These are phyloP conservation scores for Otocyon megalotis DNA, from an alignment of 2,113 vertebrate species.

Conservation along the genomic window DNA sequence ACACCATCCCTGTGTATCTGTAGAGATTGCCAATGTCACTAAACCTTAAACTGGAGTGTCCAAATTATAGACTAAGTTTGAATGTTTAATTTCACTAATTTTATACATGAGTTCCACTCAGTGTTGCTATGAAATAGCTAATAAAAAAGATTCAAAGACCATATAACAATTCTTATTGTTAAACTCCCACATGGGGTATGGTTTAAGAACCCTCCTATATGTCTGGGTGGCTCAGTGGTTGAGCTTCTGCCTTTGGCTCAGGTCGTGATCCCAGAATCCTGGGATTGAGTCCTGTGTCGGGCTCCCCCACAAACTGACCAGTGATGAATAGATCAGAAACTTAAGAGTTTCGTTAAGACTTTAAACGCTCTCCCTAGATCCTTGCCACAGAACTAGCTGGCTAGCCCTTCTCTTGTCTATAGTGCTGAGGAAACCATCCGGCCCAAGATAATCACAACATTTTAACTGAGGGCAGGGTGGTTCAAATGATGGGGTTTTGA, in stretches of 20 bases:
- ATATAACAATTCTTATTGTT: neutral
- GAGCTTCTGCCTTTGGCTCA: too few relatives aligned
- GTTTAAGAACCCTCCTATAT: neutral
- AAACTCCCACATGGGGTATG: neutral
- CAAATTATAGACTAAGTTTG: constrained; percentile 30
- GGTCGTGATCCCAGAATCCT: too few relatives aligned
- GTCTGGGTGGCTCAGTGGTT: too few relatives aligned
- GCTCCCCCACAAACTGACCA: neutral
- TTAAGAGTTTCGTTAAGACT: neutral
- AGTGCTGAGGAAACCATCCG: neutral
- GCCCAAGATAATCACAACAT: neutral
- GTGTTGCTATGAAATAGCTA: neutral
- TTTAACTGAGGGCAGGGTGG: neutral
- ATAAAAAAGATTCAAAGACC: neutral
- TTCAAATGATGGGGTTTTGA: neutral
- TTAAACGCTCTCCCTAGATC: neutral
- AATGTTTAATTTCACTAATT: neutral
- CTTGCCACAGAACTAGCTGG: neutral
- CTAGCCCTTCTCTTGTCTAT: neutral
- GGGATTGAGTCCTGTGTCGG: too few relatives aligned
- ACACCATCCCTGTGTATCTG: neutral
- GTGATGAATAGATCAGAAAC: neutral
- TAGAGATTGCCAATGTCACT: neutral
- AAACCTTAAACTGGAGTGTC: neutral
- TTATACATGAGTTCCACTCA: neutral